Percentiles rank a stretch among this genome's conserved stretches.
Conservation (phyloP, 2,888 invertebrate genomes). For the Leucophenga montana region DNA sequence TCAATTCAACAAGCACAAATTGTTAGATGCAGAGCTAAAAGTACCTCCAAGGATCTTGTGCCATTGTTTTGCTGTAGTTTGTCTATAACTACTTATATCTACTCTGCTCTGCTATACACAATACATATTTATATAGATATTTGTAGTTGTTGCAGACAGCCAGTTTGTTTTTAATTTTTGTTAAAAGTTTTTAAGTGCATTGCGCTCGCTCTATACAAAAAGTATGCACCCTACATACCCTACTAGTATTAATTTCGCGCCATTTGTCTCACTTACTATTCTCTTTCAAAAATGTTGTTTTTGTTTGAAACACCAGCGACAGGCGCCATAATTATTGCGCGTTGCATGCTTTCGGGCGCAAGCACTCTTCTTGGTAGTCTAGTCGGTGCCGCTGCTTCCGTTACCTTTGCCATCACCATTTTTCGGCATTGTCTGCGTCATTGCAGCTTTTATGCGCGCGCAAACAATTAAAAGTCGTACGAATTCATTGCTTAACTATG, state of each 20-base stretch:
- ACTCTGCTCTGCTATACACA: neutral
- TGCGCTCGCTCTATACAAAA: constrained; percentile 30
- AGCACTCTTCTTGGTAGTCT: neutral
- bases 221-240: neutral
- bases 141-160: constrained; percentile 33
- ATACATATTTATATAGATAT: constrained; percentile 26
- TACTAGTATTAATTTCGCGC: neutral
- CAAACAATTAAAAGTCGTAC: constrained; percentile 27
- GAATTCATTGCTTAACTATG: constrained; percentile 27
- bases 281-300: neutral
- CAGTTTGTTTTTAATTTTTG: constrained; percentile 59
- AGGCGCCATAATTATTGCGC: constrained; percentile 62
- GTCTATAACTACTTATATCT: neutral
- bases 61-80: constrained; percentile 31
- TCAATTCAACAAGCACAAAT: neutral
- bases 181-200: constrained; percentile 56
- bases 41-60: neutral
- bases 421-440: neutral
- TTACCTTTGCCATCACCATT: neutral
- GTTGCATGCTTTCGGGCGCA: constrained; percentile 36
- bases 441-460: constrained; percentile 6
- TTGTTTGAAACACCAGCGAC: constrained; percentile 10
- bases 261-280: neutral
- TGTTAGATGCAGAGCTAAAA: no score
- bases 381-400: neutral